These are phyloP conservation scores for Bostrychus sinensis DNA, from an alignment of 2,113 vertebrate genomes.

Conservation along the genomic window DNA sequence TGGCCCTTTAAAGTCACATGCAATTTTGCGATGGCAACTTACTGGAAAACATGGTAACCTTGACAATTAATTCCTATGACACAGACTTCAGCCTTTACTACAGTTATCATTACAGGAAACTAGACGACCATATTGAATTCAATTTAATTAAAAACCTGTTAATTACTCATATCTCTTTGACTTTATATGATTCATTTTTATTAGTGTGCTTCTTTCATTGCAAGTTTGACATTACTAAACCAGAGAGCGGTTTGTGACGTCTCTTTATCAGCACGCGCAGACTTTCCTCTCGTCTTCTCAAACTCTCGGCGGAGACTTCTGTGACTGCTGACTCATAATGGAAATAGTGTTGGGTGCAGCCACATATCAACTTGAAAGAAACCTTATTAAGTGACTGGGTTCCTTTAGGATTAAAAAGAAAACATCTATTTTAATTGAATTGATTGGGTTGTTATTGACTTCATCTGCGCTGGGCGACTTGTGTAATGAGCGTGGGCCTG, in stretches of 20 bases:
- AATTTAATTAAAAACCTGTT: neutral
- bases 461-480: constrained; percentile 34
- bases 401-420: constrained; percentile 28
- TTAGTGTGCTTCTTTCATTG: neutral
- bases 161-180: neutral
- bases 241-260: neutral
- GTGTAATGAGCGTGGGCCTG: constrained; percentile 39
- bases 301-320: constrained; percentile 24
- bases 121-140: too few species aligned
- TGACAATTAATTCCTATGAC: too few species aligned
- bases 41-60: too few species aligned
- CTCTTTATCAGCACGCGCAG: constrained; percentile 56
- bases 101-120: too few species aligned
- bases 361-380: constrained; percentile 25
- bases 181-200: neutral
- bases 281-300: constrained; percentile 29
- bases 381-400: constrained; percentile 7
- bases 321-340: constrained; percentile 49
- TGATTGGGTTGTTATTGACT: constrained; percentile 46
- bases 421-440: constrained; percentile 51
- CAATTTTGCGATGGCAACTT: too few species aligned
- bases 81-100: too few species aligned
- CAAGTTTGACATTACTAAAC: neutral
- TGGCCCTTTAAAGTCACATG: too few species aligned
- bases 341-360: constrained; percentile 7